A percentile compares a stretch with the other conserved stretches of the same genome.
Conservation (phyloP, 2,113 vertebrate genomes). For the Pycnonotus jocosus region DNA sequence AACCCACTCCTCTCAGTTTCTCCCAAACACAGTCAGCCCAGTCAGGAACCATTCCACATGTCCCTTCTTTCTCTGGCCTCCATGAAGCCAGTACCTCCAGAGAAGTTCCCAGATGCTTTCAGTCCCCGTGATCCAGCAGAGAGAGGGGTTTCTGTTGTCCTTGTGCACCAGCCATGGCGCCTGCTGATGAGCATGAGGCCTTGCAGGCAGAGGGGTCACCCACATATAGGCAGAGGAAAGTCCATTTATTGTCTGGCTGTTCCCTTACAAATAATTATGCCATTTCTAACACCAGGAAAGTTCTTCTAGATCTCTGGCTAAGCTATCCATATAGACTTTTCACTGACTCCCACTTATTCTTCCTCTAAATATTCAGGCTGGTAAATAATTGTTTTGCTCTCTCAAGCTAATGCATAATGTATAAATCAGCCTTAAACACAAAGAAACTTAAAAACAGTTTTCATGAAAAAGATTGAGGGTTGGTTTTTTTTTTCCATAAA, state of each 20-base stretch:
- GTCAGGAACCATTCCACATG: not conserved
- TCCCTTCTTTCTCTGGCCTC: not conserved
- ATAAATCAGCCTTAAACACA: slow-evolving; percentile 23
- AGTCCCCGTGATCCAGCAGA: not conserved
- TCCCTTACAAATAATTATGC: not conserved
- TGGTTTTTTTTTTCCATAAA: not conserved
- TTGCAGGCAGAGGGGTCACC: not conserved
- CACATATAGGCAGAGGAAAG: accelerated
- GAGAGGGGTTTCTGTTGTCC: not conserved
- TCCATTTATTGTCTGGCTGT: not conserved
- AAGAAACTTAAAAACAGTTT: slow-evolving; percentile 31
- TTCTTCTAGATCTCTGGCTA: not conserved
- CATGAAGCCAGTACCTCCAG: not conserved
- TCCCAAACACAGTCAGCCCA: not conserved
- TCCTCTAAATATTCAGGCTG: not conserved
- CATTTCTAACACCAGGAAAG: not conserved
- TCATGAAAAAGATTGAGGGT: not conserved
- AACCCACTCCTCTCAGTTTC: not conserved
- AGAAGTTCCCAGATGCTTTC: not conserved
- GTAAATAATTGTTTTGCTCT: slow-evolving; percentile 43
- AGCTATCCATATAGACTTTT: not conserved
- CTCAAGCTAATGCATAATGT: slow-evolving; percentile 27
- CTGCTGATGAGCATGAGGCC: accelerated
- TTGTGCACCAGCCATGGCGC: accelerated
- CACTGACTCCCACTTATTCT: not conserved